Evolutionary conservation across 2,888 invertebrate genomes (phyloP), one percentile per base, ranked within the genome.

Genomic region (Andrena minutula): DNA sequence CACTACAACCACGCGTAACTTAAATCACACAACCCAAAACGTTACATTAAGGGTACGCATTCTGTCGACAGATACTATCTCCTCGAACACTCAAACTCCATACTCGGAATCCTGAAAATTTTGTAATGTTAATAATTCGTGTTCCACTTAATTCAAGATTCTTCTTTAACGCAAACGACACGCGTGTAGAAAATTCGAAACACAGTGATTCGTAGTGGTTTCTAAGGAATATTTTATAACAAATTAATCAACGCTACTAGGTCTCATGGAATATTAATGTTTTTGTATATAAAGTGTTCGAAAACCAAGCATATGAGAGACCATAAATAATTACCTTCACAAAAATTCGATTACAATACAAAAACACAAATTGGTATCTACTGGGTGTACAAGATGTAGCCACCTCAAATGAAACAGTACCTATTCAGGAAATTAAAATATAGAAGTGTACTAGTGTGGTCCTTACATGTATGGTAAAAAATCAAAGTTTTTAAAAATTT

Each of bases 1-100:
- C 23, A 53, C 28, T 47, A 2, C 47, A n/a, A 30, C 58, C n/a
- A 70, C 7, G 49, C 6, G 7, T 20, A 16, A 30, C 5, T 30
- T 30, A 70, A 47, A 23, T 30, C 28, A 66, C 32, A 53, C n/a
- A 30, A 68, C 35, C 23, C 16, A 68, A 68, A 6, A 16, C 20
- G 1, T 53, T 53, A 35, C 49, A 68, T 32, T 53, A 20, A 56
- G 10, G 23, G 26, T 23, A n/a, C n/a, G n/a, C n/a, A 56, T 53
- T 20, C 30, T 58, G 8, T 41, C 23, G 23, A 23, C 51, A 23
- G 12, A 20, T 20, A 32, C 26, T 16, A 41, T n/a, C n/a, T 69
- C 41, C 3, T 8, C 10, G 5, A n/a, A 16, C 26, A 72, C n/a
- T 61, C 2, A 26, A 65, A 73, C 35, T 73, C 6, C 4, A 6